Base-by-base conservation (phyloP, 2,113 vertebrate species). In the Crotalus helleri region DNA sequence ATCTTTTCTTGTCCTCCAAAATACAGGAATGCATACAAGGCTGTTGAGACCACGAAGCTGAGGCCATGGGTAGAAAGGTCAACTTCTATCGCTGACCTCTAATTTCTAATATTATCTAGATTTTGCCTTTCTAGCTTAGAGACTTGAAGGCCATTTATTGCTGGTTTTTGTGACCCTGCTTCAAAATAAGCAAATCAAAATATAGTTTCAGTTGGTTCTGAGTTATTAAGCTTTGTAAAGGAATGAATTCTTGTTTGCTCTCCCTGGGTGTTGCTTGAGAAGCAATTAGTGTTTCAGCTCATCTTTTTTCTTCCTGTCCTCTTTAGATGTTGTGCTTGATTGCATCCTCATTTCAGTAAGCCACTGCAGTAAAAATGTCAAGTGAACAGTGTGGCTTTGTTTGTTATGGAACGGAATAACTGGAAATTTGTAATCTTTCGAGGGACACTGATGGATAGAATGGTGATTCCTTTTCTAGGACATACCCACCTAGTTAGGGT, bases 371-470 rank as follows among this genome's bases (percentile, higher is more conserved):
- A 89, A 29, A 94, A 94, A 51, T 61, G 33, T 44, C 87, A 87
- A 89, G 8, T 61, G 87, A 54, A 57, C 53, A 90, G 93, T 85
- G n/a, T 2, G 90, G 93, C 90, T 0, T 0, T 64, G 39, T 51
- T 88, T 90, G 91, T n/a, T 90, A 33, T 92, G 89, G 55, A 46
- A 91, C 1, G 1, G 23, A 94, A 44, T 54, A 90, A 61, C 86
- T n/a, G 69, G 33, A n/a, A 24, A 85, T 3, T 12, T 24, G 3
- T 88, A 64, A 49, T 24, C 0, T 0, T 85, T 88, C 39, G 11
- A 85, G 29, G 58, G 46, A 69, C 10, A 24, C 5, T 9, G 29
- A n/a, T 19, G 1, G 10, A n/a, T 29, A 23, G 58, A 24, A 3
- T 24, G 11, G 8, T 11, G 33, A 9, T 33, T 21, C 21, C 26